Conservation (phyloP, 2,797 vertebrate genomes). For the Steatocranus sp. region DNA sequence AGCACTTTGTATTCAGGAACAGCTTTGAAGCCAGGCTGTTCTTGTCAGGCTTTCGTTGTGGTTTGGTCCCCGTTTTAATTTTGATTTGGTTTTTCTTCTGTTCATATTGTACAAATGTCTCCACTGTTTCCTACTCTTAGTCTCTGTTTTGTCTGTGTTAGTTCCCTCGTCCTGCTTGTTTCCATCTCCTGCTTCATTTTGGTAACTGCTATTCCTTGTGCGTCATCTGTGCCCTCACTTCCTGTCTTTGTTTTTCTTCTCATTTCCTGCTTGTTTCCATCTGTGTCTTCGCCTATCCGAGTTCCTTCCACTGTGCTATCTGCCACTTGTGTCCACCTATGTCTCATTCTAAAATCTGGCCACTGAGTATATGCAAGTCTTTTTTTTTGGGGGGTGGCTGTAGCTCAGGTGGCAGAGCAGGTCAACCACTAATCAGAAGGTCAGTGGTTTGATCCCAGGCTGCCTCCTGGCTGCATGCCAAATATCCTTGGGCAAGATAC, state of each 20-base stretch:
- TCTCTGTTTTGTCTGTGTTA: background rate
- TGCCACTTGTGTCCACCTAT: background rate
- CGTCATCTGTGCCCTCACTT: background rate
- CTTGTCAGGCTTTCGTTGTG: background rate
- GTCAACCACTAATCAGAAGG: background rate
- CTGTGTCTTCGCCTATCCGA: background rate
- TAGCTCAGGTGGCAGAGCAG: background rate
- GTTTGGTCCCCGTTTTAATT: background rate
- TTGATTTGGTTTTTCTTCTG: background rate
- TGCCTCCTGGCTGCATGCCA: background rate
- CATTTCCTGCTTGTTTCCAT: background rate
- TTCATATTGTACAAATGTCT: background rate
- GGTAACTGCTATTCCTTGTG: background rate
- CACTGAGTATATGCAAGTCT: background rate
- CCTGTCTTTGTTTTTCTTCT: background rate
- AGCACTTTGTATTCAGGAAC: background rate
- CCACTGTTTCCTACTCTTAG: background rate
- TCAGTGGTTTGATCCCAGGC: rapidly evolving
- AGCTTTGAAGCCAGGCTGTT: background rate
- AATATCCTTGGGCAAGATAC: background rate
- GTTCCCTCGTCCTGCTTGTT: background rate
- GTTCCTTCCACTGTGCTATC: background rate
- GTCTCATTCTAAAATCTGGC: background rate
- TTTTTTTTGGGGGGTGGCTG: background rate
- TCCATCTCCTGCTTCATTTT: background rate